Conservation (phyloP, 1,140 invertebrate species). For the Polypedilum vanderplanki region DNA sequence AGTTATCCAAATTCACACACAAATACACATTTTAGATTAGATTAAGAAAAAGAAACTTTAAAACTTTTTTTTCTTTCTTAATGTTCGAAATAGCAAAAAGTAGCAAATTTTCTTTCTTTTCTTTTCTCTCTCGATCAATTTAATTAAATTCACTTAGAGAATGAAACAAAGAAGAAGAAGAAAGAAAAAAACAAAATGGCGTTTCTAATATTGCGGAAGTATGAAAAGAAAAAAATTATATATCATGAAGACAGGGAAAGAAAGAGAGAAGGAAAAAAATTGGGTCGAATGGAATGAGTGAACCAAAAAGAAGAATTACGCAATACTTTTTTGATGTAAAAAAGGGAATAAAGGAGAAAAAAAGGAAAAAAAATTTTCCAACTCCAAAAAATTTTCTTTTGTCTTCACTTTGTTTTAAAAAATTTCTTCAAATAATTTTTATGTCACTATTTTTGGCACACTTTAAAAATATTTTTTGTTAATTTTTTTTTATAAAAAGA, state of each 20-base stretch:
- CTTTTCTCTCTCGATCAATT: too few species aligned
- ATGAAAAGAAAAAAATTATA: slow-evolving; percentile 16
- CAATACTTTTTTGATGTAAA: not conserved
- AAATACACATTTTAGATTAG: too few species aligned
- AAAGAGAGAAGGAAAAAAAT: not conserved
- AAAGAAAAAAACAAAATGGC: slow-evolving; percentile 20
- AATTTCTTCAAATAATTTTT: not conserved
- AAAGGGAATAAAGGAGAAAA: not conserved
- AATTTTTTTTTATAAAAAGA: not conserved
- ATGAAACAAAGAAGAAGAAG: not conserved
- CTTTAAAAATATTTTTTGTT: not conserved
- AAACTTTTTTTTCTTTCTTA: too few species aligned
- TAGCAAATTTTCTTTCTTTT: too few species aligned
- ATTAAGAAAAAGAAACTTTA: too few species aligned
- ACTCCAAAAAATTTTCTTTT: not conserved
- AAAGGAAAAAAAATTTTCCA: not conserved
- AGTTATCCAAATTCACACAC: too few species aligned
- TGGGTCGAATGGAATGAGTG: slow-evolving; percentile 24
- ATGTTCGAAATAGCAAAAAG: too few species aligned
- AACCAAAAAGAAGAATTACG: slow-evolving; percentile 16
- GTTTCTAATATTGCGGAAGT: slow-evolving; percentile 23
- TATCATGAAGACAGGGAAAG: not conserved
- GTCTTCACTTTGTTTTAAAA: not conserved
- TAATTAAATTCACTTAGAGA: not conserved
- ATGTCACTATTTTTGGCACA: not conserved